Percentiles rank a stretch among this genome's conserved stretches.
phyloP scores from a whole-genome alignment of 2,113 vertebrate genomes.

The Cebus imitator region DNA sequence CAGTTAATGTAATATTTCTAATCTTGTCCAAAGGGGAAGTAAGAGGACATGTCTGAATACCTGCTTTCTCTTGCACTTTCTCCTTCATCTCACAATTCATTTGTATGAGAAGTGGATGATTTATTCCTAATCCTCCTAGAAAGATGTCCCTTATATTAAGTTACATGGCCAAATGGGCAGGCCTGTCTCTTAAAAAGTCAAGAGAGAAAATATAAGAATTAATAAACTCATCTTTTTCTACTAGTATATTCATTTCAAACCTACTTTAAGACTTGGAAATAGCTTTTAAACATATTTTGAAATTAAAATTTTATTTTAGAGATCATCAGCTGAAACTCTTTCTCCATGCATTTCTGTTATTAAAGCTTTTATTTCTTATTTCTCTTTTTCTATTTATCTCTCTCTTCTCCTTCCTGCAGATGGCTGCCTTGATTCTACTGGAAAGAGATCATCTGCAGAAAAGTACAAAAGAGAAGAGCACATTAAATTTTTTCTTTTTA shows the following conservation, averaged over 20 bases:
- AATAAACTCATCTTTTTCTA: not conserved
- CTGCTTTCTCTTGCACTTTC: not conserved
- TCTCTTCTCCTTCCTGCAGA: not conserved
- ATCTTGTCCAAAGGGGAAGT: not conserved
- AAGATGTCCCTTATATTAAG: not conserved
- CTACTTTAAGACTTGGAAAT: constrained; percentile 8
- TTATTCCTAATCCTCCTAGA: not conserved
- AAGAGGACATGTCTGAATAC: not conserved
- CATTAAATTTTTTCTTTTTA: not conserved
- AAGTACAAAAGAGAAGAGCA: not conserved
- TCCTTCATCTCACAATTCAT: not conserved
- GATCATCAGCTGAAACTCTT: not conserved
- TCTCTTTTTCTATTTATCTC: not conserved
- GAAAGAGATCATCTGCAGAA: not conserved
- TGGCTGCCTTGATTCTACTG: not conserved
- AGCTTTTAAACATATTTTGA: constrained; percentile 7
- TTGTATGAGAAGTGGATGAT: not conserved
- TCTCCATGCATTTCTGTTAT: not conserved
- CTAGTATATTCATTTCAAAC: not conserved
- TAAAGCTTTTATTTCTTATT: not conserved
- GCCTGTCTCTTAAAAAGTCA: not conserved
- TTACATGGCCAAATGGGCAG: not conserved
- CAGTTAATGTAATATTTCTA: not conserved
- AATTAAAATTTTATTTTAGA: not conserved
- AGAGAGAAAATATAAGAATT: not conserved